Evolutionary conservation across 2,113 vertebrate species (phyloP).

Genomic region (Vidua chalybeata): DNA sequence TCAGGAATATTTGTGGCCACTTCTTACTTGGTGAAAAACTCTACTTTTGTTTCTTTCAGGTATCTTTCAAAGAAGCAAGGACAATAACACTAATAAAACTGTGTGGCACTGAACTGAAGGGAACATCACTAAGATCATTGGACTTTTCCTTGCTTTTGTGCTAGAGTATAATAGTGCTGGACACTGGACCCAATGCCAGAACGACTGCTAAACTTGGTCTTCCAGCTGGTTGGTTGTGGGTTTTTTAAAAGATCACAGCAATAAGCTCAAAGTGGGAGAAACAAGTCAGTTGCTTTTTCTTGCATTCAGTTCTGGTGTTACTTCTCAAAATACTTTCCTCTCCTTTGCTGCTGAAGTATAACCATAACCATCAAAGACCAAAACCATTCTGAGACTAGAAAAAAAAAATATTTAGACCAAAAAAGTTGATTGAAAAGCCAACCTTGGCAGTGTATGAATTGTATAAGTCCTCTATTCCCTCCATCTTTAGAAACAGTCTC

Average conservation of each 20-base stretch:
- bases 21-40: not conserved
- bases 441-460: slow-evolving; percentile 61
- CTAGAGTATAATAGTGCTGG: slow-evolving; percentile 78
- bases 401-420: slow-evolving; percentile 48
- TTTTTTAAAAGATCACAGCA: slow-evolving; percentile 74
- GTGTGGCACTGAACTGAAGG: slow-evolving; percentile 61
- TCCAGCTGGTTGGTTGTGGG: slow-evolving; percentile 71
- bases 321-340: slow-evolving; percentile 60
- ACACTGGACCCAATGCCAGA: slow-evolving; percentile 75
- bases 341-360: slow-evolving; percentile 54
- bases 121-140: slow-evolving; percentile 64
- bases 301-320: slow-evolving; percentile 64
- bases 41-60: slow-evolving; percentile 75
- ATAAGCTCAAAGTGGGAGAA: slow-evolving; percentile 70
- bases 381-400: slow-evolving; percentile 65
- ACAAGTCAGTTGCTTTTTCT: slow-evolving; percentile 39
- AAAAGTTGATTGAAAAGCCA: slow-evolving; percentile 56
- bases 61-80: slow-evolving; percentile 96
- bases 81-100: slow-evolving; percentile 76
- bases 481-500: slow-evolving; percentile 54
- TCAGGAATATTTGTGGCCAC: not conserved
- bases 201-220: slow-evolving; percentile 76
- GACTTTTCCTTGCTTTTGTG: slow-evolving; percentile 70
- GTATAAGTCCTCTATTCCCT: slow-evolving; percentile 48
- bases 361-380: slow-evolving; percentile 68